A percentile compares a stretch with the other conserved stretches of the same genome.
These are phyloP conservation scores for Gallinago nigripennis DNA, from an alignment of 2,797 vertebrate genomes.

Conservation along the genomic window DNA sequence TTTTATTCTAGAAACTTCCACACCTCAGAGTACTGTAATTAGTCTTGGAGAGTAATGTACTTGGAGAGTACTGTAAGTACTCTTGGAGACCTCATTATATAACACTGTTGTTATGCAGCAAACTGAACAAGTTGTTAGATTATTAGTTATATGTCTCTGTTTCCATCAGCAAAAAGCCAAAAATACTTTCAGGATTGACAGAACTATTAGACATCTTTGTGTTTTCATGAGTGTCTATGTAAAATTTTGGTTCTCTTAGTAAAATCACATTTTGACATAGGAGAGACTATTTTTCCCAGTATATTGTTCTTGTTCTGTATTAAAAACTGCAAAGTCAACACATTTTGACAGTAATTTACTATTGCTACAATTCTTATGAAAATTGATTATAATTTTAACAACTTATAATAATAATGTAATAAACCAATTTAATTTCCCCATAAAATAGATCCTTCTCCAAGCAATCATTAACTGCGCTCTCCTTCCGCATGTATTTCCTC, in stretches of 20 bases:
- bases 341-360: conserved; percentile 48
- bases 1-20: background rate
- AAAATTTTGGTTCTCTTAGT: background rate
- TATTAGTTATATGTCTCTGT: background rate
- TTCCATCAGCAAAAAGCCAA: background rate
- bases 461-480: conserved; percentile 11
- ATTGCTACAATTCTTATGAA: conserved; percentile 12
- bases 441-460: conserved; percentile 13
- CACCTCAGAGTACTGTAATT: background rate
- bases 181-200: background rate
- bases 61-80: no score
- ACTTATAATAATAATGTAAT: conserved; percentile 11
- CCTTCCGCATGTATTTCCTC: background rate
- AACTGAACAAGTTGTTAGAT: background rate
- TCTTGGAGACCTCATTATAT: background rate
- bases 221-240: background rate
- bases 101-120: background rate
- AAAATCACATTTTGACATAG: background rate
- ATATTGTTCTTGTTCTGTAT: background rate
- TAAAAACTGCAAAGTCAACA: conserved; percentile 41
- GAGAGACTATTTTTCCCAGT: background rate
- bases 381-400: conserved; percentile 54
- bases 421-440: conserved; percentile 29
- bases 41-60: no score
- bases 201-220: background rate